These are phyloP conservation scores for Falco novaeseelandiae DNA, from an alignment of 2,797 vertebrate genomes.

Conservation along the genomic window DNA sequence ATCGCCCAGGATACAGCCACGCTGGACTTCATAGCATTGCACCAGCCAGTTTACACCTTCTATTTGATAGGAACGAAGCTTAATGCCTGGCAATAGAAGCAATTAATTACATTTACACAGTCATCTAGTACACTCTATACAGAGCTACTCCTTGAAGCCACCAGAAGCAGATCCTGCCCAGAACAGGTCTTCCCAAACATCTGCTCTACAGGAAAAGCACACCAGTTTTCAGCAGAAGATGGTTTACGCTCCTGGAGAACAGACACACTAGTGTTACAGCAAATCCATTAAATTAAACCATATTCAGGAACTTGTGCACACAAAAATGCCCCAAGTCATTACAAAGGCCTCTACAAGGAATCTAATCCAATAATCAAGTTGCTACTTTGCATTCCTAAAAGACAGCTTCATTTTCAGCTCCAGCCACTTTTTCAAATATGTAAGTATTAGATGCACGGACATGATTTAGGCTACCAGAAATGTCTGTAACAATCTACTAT, in stretches of 20 bases:
- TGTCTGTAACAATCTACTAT: not conserved
- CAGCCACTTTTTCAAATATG: not conserved
- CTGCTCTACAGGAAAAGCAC: not conserved
- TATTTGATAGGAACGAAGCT: constrained; percentile 85
- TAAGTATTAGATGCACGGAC: not conserved
- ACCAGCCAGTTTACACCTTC: constrained; percentile 89
- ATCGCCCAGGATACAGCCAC: constrained; percentile 91
- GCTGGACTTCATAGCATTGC: constrained; percentile 78
- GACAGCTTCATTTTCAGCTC: not conserved
- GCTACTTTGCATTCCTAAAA: not conserved
- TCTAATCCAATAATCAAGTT: not conserved
- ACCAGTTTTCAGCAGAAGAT: not conserved
- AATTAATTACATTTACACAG: not conserved
- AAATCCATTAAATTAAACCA: not conserved
- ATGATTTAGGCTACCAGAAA: not conserved
- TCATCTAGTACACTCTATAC: not conserved
- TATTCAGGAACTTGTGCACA: not conserved
- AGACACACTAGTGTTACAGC: not conserved
- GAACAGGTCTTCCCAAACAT: not conserved
- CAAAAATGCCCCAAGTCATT: not conserved
- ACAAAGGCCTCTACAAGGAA: not conserved
- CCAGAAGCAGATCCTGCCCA: not conserved
- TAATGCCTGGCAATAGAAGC: constrained; percentile 77
- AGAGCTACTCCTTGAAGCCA: not conserved
- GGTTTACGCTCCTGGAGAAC: not conserved